These are phyloP conservation scores for Isoperla grammatica DNA, from an alignment of 2,888 invertebrate species.

Conservation along the genomic window DNA sequence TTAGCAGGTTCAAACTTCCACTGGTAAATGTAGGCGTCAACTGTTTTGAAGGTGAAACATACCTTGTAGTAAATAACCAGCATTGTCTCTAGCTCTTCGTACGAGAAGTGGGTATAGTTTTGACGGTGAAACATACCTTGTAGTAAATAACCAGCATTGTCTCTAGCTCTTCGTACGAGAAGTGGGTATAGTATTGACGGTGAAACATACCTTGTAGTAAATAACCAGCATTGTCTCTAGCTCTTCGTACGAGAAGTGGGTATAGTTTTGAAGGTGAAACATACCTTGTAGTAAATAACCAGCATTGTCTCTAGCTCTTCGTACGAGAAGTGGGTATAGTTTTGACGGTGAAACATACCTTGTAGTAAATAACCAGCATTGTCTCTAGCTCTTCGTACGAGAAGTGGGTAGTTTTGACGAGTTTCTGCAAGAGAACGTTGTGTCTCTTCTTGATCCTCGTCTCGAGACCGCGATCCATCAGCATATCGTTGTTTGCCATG, in stretches of 20 bases:
- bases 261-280: conserved; percentile 1
- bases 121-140: background rate
- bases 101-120: conserved; percentile 19
- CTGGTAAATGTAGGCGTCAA: background rate
- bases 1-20: background rate
- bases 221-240: conserved; percentile 19
- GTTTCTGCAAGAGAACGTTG: background rate
- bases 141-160: conserved; percentile 6
- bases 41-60: background rate
- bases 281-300: background rate
- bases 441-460: background rate
- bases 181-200: background rate
- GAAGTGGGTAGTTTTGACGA: conserved; percentile 19
- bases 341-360: background rate
- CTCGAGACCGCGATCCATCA: conserved; percentile 1
- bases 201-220: conserved; percentile 15
- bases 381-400: conserved; percentile 19
- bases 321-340: background rate
- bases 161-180: conserved; percentile 20
- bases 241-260: conserved; percentile 24
- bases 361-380: conserved; percentile 21
- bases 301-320: background rate
- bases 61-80: conserved; percentile 13
- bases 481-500: conserved; percentile 1
- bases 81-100: conserved; percentile 20